phyloP scores from a whole-genome alignment of 2,113 vertebrate genomes.

The Spilogale gracilis region DNA sequence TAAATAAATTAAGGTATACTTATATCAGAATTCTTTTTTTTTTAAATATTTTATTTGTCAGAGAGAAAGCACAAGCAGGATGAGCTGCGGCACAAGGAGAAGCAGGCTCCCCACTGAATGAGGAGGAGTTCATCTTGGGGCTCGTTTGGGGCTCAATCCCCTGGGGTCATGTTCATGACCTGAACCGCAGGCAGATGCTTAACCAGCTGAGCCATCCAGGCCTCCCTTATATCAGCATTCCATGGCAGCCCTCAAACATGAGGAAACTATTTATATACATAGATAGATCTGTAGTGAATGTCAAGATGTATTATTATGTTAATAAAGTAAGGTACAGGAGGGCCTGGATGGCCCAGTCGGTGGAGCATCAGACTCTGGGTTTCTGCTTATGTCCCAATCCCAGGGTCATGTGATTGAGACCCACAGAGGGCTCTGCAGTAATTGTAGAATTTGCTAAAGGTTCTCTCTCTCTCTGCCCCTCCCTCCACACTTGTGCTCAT shows the following conservation, averaged over 20 bases:
- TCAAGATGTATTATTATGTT: conserved; percentile 18
- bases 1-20: conserved; percentile 48
- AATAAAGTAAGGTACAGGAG: neutral
- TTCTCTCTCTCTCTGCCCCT: neutral
- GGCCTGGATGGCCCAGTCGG: neutral
- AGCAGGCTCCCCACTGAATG: too few species aligned
- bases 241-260: neutral
- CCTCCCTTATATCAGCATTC: neutral
- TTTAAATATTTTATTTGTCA: too few species aligned
- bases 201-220: too few species aligned
- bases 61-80: too few species aligned
- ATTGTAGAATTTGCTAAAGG: neutral
- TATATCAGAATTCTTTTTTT: neutral
- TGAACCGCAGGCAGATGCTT: too few species aligned
- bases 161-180: too few species aligned
- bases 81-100: too few species aligned
- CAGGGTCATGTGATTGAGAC: neutral
- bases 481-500: too few species aligned
- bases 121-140: too few species aligned
- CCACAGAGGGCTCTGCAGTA: neutral
- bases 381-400: neutral
- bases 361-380: neutral
- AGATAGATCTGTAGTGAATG: neutral
- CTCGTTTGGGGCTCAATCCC: too few species aligned
- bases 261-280: neutral